These are phyloP conservation scores for Zapornia atra DNA, from an alignment of 2,113 vertebrate species.

Conservation along the genomic window DNA sequence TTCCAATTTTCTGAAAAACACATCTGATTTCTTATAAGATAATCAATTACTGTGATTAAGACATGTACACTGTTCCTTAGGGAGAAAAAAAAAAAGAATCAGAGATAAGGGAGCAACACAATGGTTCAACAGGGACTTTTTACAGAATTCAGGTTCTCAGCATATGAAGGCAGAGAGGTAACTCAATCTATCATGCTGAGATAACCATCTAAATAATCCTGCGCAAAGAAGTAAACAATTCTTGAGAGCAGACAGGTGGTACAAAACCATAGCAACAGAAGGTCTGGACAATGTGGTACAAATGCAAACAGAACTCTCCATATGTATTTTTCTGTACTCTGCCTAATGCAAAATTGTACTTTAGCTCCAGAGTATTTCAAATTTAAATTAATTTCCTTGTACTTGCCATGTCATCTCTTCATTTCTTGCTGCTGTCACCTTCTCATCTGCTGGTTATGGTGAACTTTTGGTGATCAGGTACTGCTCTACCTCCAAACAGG, in stretches of 20 bases:
- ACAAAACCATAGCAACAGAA: slow-evolving; percentile 70
- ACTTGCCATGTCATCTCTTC: neutral
- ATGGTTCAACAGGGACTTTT: neutral
- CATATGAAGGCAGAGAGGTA: slow-evolving; percentile 27
- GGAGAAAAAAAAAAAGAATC: neutral
- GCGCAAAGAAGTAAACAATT: slow-evolving; percentile 31
- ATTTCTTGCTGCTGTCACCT: neutral
- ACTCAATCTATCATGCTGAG: slow-evolving; percentile 48
- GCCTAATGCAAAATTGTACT: slow-evolving; percentile 24
- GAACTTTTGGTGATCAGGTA: neutral
- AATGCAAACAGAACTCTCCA: slow-evolving; percentile 45
- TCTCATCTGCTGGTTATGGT: neutral
- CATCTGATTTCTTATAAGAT: neutral
- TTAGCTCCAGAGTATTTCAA: neutral
- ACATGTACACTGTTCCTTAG: neutral
- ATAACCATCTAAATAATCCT: slow-evolving; percentile 57
- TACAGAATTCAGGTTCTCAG: slow-evolving; percentile 9
- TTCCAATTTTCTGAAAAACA: neutral
- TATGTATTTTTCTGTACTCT: slow-evolving; percentile 49
- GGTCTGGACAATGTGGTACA: slow-evolving; percentile 29
- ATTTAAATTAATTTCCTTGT: neutral
- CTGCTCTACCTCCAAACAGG: neutral
- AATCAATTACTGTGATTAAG: neutral
- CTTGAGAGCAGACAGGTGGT: slow-evolving; percentile 60
- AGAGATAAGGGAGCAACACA: neutral